Percentiles rank a stretch among this genome's conserved stretches.
phyloP scores from a whole-genome alignment of 1,140 invertebrate genomes.

The Musca domestica region DNA sequence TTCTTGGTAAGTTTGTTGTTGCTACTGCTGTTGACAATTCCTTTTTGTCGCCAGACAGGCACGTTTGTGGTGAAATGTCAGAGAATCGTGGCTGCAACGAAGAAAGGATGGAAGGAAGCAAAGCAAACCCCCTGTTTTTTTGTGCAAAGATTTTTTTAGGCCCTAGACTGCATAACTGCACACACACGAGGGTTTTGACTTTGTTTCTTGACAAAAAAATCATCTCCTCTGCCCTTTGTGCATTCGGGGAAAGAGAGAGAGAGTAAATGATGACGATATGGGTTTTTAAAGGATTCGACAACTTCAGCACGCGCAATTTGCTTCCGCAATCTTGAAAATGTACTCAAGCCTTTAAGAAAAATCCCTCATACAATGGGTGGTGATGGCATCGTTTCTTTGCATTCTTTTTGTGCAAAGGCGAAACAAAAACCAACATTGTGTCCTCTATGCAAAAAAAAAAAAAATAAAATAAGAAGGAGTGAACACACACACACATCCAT shows the following conservation, averaged over 20 bases:
- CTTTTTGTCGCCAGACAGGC: not conserved
- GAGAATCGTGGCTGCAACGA: not conserved
- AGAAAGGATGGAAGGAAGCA: conserved; percentile 4
- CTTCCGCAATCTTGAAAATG: conserved; percentile 54
- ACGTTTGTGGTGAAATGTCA: not conserved
- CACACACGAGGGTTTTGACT: no score
- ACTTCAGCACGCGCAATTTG: conserved; percentile 54
- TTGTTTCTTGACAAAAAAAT: no score
- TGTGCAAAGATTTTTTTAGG: no score
- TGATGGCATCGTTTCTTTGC: not conserved
- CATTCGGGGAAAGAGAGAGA: not conserved
- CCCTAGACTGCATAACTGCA: no score
- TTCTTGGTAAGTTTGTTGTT: not conserved
- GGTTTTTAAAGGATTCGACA: conserved; percentile 41
- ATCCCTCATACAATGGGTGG: conserved; percentile 18
- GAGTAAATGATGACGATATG: conserved; percentile 11
- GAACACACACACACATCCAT: not conserved
- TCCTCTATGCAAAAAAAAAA: not conserved
- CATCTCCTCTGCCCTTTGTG: no score
- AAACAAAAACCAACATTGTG: no score
- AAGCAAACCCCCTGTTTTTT: no score
- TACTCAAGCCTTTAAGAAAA: conserved; percentile 24
- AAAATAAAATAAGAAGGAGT: not conserved
- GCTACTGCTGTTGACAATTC: not conserved
- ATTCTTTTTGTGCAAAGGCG: no score